A percentile compares a stretch with the other conserved stretches of the same genome.
These are phyloP conservation scores for Polydrusus pterygomalis DNA, from an alignment of 2,888 invertebrate genomes.

Conservation along the genomic window DNA sequence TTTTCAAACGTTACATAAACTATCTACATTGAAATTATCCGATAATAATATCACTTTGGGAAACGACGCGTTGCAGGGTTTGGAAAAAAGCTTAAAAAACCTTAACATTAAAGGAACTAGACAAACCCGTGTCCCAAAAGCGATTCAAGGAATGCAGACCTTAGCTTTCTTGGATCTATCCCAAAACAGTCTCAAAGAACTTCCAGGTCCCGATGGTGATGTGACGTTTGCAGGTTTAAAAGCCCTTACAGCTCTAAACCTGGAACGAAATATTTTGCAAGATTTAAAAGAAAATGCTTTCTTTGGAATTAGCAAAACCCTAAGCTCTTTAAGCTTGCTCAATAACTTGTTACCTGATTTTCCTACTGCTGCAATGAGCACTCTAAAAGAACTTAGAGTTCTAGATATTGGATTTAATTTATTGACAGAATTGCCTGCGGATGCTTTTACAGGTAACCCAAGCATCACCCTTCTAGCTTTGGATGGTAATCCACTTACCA, in stretches of 20 bases:
- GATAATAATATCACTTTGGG: constrained; percentile 90
- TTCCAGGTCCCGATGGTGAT: constrained; percentile 80
- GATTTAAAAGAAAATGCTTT: constrained; percentile 85
- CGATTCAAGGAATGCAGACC: constrained; percentile 84
- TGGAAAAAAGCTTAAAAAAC: constrained; percentile 89
- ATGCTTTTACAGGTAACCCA: constrained; percentile 88
- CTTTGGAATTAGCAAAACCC: constrained; percentile 84
- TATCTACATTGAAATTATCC: constrained; percentile 88
- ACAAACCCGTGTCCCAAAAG: constrained; percentile 86
- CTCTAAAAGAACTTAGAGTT: constrained; percentile 87
- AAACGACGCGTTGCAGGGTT: constrained; percentile 82
- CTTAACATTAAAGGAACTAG: constrained; percentile 91
- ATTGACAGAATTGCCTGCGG: constrained; percentile 85
- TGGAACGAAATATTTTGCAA: constrained; percentile 91
- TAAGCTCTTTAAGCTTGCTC: constrained; percentile 90
- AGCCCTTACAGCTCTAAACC: constrained; percentile 88
- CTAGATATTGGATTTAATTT: constrained; percentile 95
- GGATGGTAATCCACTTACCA: constrained; percentile 92
- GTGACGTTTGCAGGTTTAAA: constrained; percentile 85
- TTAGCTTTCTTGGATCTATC: constrained; percentile 93
- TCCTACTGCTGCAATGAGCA: constrained; percentile 86
- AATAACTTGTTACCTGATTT: constrained; percentile 93
- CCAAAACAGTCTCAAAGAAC: constrained; percentile 88
- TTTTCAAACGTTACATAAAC: constrained; percentile 81
- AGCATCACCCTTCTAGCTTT: constrained; percentile 90